Evolutionary conservation across 2,113 vertebrate species (phyloP), one percentile per base, ranked within the genome.

Genomic region (Lepisosteus osseus): DNA sequence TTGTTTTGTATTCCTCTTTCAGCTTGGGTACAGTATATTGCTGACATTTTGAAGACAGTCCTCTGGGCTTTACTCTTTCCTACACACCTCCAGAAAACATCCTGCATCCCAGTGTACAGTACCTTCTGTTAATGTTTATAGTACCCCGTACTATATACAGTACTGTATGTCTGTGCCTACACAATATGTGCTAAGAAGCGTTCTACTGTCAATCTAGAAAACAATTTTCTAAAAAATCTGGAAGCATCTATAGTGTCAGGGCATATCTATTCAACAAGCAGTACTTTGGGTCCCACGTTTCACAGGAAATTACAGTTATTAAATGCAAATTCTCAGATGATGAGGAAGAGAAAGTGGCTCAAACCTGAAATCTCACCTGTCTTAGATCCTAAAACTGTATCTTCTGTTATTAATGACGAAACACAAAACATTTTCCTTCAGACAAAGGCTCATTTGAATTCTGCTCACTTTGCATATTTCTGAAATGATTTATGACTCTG

Each of bases 321-420:
- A 4, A 14, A 41, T 55, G 14, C 41, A 67, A 15, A 12, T 43
- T 62, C 14, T 54, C 3, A 7, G 29, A 15, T 44, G 14, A 17
- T 8, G 7, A 42, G 61, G 12, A 29, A 42, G 65, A 45, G 11
- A 57, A 61, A 59, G 44, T 43, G n/a, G 61, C 62, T 59, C 54
- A 54, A 29, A 70, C 77, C 71, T 65, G 84, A 84, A 85, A 86
- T 83, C 67, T 78, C 62, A 61, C 69, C 65, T 72, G 54, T 15
- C 72, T 44, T 64, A 41, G 45, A 57, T 55, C 29, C n/a, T 14
- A 29, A 59, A 59, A 56, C 44, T 15, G 65, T 62, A 13, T 43
- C 6, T 66, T 75, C 29, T 54, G 44, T 73, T 66, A 59, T 17
- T 80, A 67, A 42, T 55, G 77, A 79, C 77, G 73, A 78, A n/a